Percentiles rank a stretch among this genome's conserved stretches.
Evolutionary conservation across 2,113 vertebrate species (phyloP).

Genomic region (Hydrolagus affinis): DNA sequence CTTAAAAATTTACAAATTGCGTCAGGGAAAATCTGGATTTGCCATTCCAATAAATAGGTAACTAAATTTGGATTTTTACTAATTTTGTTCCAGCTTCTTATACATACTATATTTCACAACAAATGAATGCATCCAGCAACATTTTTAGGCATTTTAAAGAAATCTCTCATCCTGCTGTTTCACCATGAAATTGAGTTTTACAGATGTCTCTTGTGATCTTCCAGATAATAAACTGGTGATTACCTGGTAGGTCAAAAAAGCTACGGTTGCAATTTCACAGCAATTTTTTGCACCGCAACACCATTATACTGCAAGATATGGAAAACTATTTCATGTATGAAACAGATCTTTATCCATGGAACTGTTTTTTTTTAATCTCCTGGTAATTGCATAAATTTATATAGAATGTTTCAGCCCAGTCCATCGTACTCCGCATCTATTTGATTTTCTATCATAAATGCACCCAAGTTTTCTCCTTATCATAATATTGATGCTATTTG

Average conservation of each 20-base stretch:
- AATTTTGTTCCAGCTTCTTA: background rate
- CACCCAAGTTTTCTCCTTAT: too few species aligned
- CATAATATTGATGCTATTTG: too few species aligned
- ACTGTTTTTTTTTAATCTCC: background rate
- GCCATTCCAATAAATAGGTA: too few species aligned
- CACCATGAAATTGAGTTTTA: background rate
- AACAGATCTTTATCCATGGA: conserved; percentile 5
- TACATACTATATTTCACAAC: background rate
- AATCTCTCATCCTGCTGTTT: background rate
- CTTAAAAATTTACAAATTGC: too few species aligned
- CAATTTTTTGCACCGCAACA: background rate
- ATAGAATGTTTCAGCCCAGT: background rate
- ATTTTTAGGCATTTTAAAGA: background rate
- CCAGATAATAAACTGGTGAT: background rate
- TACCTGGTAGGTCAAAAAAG: too few species aligned
- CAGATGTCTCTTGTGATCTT: background rate
- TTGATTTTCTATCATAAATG: too few species aligned
- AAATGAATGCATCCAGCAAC: background rate
- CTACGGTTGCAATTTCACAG: background rate
- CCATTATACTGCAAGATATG: background rate
- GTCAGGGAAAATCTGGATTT: too few species aligned
- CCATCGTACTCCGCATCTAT: too few species aligned
- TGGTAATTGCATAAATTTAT: background rate
- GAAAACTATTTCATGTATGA: background rate
- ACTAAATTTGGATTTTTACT: background rate